Evolutionary conservation across 1,140 invertebrate species (phyloP).

Genomic region (Drosophila pseudoananassae): DNA sequence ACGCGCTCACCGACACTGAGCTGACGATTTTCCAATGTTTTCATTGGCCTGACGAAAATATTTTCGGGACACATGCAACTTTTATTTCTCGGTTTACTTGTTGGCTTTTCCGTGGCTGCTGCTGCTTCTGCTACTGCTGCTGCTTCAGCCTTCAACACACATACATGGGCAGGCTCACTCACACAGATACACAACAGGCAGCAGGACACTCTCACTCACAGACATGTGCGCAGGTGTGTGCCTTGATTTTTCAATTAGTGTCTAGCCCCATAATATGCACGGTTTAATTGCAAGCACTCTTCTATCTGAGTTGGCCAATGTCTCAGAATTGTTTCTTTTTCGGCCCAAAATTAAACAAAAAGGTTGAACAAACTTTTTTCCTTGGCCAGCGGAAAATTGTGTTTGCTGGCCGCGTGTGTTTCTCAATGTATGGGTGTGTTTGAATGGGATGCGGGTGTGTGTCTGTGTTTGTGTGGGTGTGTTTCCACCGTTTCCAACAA

Average conservation of each 20-base stretch:
- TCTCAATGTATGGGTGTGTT: constrained; percentile 16
- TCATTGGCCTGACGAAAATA: background rate
- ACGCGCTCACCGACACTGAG: constrained; percentile 38
- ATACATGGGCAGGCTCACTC: constrained; percentile 37
- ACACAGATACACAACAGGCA: constrained; percentile 19
- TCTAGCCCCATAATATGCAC: constrained; percentile 51
- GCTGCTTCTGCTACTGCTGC: constrained; percentile 32
- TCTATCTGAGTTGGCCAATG: constrained; percentile 9
- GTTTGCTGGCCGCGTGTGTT: constrained; percentile 59
- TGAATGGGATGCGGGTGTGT: constrained; percentile 18
- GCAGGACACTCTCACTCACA: constrained; percentile 37
- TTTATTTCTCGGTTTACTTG: constrained; percentile 60
- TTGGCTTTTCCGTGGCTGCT: constrained; percentile 65
- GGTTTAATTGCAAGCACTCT: constrained; percentile 54
- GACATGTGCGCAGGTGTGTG: constrained; percentile 78
- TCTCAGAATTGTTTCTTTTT: constrained; percentile 3
- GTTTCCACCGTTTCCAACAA: constrained; percentile 50
- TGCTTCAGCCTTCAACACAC: constrained; percentile 71
- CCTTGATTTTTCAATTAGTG: constrained; percentile 67
- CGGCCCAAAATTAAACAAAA: constrained; percentile 9
- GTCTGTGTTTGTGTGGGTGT: constrained; percentile 21
- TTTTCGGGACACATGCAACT: constrained; percentile 32
- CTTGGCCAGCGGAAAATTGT: constrained; percentile 67
- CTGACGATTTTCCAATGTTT: constrained; percentile 22
- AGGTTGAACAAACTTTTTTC: constrained; percentile 45